These are phyloP conservation scores for Tenthredo amoena DNA, from an alignment of 2,888 invertebrate genomes.

Conservation along the genomic window DNA sequence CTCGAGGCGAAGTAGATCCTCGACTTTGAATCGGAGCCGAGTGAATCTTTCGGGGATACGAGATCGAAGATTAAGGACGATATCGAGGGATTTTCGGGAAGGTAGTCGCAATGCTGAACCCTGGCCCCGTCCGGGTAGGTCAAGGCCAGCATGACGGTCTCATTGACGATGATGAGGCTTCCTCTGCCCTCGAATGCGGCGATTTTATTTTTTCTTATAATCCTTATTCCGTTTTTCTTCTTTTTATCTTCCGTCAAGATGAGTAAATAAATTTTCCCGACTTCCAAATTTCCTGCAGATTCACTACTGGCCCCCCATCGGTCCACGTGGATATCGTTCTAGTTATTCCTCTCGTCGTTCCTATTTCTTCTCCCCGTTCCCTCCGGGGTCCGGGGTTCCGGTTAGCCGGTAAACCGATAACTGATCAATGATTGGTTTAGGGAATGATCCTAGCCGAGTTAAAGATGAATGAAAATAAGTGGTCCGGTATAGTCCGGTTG, in stretches of 20 bases:
- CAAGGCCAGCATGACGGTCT: conserved; percentile 76
- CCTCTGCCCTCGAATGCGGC: conserved; percentile 10
- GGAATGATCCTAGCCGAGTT: conserved; percentile 16
- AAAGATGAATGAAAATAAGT: not conserved
- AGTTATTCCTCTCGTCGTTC: conserved; percentile 54
- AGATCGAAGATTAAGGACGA: not conserved
- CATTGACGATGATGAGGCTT: conserved; percentile 64
- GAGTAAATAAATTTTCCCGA: not conserved
- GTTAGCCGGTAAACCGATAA: not conserved
- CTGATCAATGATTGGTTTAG: conserved; percentile 8
- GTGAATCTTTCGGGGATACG: not conserved
- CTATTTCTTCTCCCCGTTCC: not conserved
- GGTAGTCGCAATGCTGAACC: conserved; percentile 74
- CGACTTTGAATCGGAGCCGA: not conserved
- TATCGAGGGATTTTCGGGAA: conserved; percentile 49
- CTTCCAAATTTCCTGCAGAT: not conserved
- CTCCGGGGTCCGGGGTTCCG: not conserved
- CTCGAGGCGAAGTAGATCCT: conserved; percentile 17
- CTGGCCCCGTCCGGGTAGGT: conserved; percentile 74
- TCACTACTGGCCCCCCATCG: not conserved
- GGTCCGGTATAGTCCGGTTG: conserved; percentile 41
- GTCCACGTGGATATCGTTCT: not conserved
- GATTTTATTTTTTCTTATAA: not conserved
- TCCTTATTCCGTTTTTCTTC: not conserved
- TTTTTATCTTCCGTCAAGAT: not conserved